Conservation (phyloP, 1,140 invertebrate species). For the Ooceraea biroi region DNA sequence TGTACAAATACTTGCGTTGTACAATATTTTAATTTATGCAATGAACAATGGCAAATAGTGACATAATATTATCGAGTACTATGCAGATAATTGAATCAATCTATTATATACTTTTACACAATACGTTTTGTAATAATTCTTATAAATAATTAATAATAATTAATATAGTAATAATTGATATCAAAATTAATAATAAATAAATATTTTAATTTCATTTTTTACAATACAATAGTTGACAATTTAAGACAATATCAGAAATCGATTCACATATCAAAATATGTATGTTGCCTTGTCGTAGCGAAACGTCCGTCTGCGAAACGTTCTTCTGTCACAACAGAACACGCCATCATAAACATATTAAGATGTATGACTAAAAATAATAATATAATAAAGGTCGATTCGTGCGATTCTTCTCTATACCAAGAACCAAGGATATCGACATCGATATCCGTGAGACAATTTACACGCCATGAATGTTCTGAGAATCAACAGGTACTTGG, state of each 20-base stretch:
- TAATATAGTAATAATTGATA: no score
- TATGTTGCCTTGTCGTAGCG: no score
- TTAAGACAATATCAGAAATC: neutral
- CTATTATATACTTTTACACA: neutral
- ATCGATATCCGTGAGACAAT: constrained; percentile 25
- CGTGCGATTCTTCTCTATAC: neutral
- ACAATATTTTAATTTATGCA: neutral
- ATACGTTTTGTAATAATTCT: no score
- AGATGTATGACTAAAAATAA: neutral
- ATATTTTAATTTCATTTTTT: neutral
- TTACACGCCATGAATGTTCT: constrained; percentile 31
- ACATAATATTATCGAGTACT: neutral
- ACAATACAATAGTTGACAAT: neutral
- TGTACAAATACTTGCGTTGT: neutral
- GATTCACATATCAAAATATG: no score
- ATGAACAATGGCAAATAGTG: neutral
- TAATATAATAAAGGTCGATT: constrained; percentile 4
- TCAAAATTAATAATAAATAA: neutral
- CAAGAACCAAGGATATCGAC: constrained; percentile 10
- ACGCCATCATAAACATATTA: neutral
- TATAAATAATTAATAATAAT: no score
- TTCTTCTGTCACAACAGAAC: neutral
- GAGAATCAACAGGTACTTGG: constrained; percentile 68
- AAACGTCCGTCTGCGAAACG: neutral
- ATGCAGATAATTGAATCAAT: neutral